Base-by-base conservation (phyloP, 35 echinoderm and acorn worm species). In the Ophiothrix spiculata region DNA sequence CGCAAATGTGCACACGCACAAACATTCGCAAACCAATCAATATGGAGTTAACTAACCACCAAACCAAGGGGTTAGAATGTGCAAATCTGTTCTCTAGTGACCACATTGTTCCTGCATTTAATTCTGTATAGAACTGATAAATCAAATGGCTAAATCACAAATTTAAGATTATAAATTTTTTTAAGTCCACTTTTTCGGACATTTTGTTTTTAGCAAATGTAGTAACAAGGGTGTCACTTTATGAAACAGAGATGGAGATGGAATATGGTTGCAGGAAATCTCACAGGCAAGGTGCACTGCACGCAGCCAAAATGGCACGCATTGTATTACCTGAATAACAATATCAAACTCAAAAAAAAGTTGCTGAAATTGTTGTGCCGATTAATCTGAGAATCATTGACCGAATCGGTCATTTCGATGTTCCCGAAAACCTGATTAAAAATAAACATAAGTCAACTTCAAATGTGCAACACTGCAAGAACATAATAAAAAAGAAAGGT, bases 251-350 rank as follows among this genome's bases (percentile, higher is more conserved):
- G 12, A 76, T 29, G n/a, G 28, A 28, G 34, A 28, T 32, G 38
- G 39, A 84, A 35, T 25, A 84, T 56, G 81, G 36, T 11, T 25
- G 6, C 4, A 12, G 60, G 42, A 10, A 49, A 49, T 10, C 42
- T 10, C 6, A 25, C 60, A 69, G 60, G 60, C 60, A 15, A 69
- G 3, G 60, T 69, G 60, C 60, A 69, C 25, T 69, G 8, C 60
- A 69, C 6, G 2, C 4, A 4, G 10, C 4, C 60, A 25, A 6
- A 69, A 69, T 6, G 6, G 19, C 42, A 19, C 34, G 34, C 33
- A 4, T 25, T 2, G 34, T 77, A 80, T 86, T 97, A 97, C 95
- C 95, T 93, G 88, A 97, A 97, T 40, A 97, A 88, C 60, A 97
- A 80, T 60, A 97, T 28, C 19, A 93, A 35, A 33, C 90, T 79